Percentiles rank a stretch among this genome's conserved stretches.
Conservation (phyloP, 2,113 vertebrate genomes). For the Chloropsis hardwickii region DNA sequence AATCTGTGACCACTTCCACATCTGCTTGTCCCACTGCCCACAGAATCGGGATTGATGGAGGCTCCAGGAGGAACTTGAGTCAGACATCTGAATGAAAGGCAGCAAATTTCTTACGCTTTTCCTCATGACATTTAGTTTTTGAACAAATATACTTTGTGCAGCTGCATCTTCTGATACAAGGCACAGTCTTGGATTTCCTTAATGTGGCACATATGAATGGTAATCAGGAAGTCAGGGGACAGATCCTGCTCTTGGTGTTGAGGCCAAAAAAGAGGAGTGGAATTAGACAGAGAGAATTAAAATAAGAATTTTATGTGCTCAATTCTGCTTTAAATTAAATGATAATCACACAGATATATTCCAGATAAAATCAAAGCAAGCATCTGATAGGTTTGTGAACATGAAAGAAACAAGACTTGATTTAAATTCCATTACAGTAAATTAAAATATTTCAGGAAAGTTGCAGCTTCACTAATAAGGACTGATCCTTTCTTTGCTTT, state of each 20-base stretch:
- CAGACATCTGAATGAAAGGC: not conserved
- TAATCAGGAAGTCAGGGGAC: not conserved
- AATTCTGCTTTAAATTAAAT: not conserved
- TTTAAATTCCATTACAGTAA: not conserved
- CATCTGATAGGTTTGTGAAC: not conserved
- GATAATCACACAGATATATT: not conserved
- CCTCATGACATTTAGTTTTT: not conserved
- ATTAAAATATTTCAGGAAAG: not conserved
- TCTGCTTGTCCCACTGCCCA: not conserved
- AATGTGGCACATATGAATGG: not conserved
- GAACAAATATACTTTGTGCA: not conserved
- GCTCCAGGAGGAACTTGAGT: not conserved
- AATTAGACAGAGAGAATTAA: not conserved
- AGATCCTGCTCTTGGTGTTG: not conserved
- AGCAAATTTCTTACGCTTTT: not conserved
- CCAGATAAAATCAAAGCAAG: not conserved
- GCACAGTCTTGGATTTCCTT: not conserved
- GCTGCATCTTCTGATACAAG: not conserved
- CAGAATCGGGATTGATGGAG: not conserved
- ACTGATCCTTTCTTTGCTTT: not conserved
- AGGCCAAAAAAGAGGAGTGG: not conserved
- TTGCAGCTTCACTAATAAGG: not conserved
- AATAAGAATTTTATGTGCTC: not conserved
- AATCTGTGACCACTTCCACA: not conserved
- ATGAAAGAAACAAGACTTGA: not conserved